phyloP scores from a whole-genome alignment of 2,888 invertebrate species.

The Gymnosoma rotundatum region DNA sequence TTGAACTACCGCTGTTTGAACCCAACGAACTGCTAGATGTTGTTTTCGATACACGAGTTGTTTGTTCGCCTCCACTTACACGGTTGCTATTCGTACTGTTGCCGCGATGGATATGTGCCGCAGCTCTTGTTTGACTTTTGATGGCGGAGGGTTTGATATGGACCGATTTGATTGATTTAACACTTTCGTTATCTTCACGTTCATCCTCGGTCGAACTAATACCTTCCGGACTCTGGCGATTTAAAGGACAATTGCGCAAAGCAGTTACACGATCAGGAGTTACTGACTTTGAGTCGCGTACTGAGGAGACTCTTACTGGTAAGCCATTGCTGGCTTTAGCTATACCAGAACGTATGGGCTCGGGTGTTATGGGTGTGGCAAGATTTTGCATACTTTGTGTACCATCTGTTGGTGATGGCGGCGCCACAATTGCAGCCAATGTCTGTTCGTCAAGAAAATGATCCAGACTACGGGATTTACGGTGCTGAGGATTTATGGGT shows the following conservation, averaged over 20 bases:
- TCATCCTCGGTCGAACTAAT: conserved; percentile 82
- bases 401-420: conserved; percentile 76
- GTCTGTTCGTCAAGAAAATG: conserved; percentile 84
- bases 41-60: conserved; percentile 62
- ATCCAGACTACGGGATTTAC: conserved; percentile 86
- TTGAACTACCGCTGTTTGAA: conserved; percentile 84
- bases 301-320: conserved; percentile 61
- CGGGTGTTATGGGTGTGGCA: conserved; percentile 77
- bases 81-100: conserved; percentile 72
- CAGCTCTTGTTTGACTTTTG: conserved; percentile 75
- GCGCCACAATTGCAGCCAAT: conserved; percentile 78
- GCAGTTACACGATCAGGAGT: conserved; percentile 76
- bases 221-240: conserved; percentile 81
- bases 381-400: conserved; percentile 82
- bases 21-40: conserved; percentile 66
- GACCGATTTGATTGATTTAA: conserved; percentile 48
- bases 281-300: conserved; percentile 78
- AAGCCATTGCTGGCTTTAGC: conserved; percentile 30
- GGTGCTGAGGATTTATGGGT: conserved; percentile 78
- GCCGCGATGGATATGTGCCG: conserved; percentile 78
- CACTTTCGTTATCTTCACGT: conserved; percentile 77
- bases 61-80: conserved; percentile 9
- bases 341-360: conserved; percentile 63
- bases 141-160: conserved; percentile 54
- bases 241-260: conserved; percentile 69